A percentile compares a stretch with the other conserved stretches of the same genome.
phyloP scores from a whole-genome alignment of 1,140 invertebrate genomes.

The Cotesia typhae region DNA sequence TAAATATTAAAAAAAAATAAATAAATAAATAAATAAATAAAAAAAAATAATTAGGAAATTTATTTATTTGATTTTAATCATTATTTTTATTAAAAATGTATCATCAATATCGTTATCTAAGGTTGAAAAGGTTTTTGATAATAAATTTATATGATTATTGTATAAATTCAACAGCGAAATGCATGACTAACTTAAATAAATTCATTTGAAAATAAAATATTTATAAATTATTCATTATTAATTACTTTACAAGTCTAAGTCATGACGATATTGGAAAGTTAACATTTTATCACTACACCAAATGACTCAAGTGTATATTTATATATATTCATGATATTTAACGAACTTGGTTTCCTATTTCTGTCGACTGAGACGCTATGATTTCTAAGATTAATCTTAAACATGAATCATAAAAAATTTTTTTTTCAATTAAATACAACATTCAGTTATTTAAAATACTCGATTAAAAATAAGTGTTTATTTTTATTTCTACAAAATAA shows the following conservation, averaged over 20 bases:
- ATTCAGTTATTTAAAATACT: background rate
- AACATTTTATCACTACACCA: background rate
- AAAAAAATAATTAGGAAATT: conserved; percentile 19
- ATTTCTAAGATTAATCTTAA: conserved; percentile 1
- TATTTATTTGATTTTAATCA: background rate
- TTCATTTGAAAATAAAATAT: conserved; percentile 19
- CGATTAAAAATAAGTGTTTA: too few relatives aligned
- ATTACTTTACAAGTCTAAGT: conserved; percentile 11
- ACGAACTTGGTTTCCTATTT: conserved; percentile 14
- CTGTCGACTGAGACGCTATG: background rate
- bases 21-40: conserved; percentile 16
- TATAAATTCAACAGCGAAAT: background rate
- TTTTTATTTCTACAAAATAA: too few relatives aligned
- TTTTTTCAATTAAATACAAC: background rate
- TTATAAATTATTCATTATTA: conserved; percentile 9
- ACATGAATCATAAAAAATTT: background rate
- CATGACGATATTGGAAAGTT: conserved; percentile 15
- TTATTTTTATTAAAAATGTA: background rate
- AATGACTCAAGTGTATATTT: conserved; percentile 2
- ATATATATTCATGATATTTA: background rate
- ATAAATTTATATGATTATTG: background rate
- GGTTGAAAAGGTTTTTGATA: conserved; percentile 34
- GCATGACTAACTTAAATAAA: conserved; percentile 5
- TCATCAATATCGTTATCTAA: conserved; percentile 14
- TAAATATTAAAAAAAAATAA: conserved; percentile 38